Conservation (phyloP, 2,797 vertebrate species). For the Chloroceryle inda region DNA sequence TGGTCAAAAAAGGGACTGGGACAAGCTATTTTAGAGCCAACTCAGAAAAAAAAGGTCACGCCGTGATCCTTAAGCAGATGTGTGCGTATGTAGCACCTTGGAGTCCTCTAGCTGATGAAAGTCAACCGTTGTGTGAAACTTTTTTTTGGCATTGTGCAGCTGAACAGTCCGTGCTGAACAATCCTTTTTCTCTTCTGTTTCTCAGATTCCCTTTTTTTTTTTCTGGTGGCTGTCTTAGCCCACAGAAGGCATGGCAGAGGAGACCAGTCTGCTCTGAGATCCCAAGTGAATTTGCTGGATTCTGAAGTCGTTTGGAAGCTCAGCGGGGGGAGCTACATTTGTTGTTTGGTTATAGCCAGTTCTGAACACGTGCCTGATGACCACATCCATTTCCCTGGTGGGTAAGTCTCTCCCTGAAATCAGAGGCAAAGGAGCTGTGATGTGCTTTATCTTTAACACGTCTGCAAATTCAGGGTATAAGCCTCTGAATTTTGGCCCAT, state of each 20-base stretch:
- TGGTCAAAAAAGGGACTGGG: neutral
- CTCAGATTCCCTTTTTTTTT: neutral
- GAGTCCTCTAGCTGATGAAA: neutral
- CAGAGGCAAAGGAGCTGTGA: neutral
- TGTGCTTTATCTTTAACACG: neutral
- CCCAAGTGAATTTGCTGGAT: neutral
- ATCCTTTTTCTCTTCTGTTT: neutral
- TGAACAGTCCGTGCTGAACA: neutral
- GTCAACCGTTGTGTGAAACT: neutral
- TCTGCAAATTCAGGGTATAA: neutral
- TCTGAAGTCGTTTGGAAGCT: fast-evolving
- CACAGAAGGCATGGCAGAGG: neutral
- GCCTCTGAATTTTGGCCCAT: neutral
- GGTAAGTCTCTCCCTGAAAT: neutral
- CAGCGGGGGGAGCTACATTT: fast-evolving
- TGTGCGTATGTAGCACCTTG: neutral
- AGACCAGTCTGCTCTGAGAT: neutral
- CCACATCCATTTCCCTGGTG: neutral
- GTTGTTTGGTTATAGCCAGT: neutral
- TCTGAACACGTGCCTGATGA: neutral
- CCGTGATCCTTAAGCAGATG: neutral
- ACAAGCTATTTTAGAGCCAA: neutral
- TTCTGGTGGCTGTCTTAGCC: neutral
- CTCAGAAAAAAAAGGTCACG: neutral
- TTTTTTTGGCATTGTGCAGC: neutral